Evolutionary conservation across 2,113 vertebrate species (phyloP).

Genomic region (Cyphomyrus plagiostoma): DNA sequence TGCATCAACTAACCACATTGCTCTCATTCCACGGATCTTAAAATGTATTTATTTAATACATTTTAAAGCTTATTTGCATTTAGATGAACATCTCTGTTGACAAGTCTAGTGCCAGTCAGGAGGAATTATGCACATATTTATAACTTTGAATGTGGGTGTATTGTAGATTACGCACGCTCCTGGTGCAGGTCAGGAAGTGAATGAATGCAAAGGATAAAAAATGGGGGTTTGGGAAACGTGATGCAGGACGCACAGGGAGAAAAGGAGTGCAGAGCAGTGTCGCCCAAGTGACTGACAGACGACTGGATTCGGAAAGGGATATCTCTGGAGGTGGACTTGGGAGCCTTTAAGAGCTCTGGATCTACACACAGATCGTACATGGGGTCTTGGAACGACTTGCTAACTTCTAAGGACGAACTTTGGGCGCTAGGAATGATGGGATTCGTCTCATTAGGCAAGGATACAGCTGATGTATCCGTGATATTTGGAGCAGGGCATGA

Average conservation of each 20-base stretch:
- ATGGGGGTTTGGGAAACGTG: neutral
- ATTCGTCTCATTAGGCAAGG: neutral
- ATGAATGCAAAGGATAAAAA: neutral
- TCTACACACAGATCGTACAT: neutral
- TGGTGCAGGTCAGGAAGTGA: neutral
- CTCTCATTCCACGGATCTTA: neutral
- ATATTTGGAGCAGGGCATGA: neutral
- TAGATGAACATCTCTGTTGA: slow-evolving; percentile 23
- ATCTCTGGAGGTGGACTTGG: neutral
- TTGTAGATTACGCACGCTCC: neutral
- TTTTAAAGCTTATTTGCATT: slow-evolving; percentile 18
- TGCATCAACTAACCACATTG: neutral
- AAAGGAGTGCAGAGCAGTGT: neutral
- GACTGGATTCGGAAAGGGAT: neutral
- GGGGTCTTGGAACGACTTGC: neutral
- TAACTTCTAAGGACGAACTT: neutral
- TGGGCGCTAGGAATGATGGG: neutral
- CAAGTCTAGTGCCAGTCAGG: neutral
- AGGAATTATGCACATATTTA: neutral
- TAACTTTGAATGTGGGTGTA: neutral
- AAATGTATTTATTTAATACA: neutral
- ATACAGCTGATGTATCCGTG: neutral
- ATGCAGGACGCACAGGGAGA: neutral
- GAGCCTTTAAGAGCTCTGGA: neutral
- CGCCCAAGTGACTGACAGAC: neutral